phyloP scores from a whole-genome alignment of 2,797 vertebrate genomes.

The Tympanoctomys barrerae region DNA sequence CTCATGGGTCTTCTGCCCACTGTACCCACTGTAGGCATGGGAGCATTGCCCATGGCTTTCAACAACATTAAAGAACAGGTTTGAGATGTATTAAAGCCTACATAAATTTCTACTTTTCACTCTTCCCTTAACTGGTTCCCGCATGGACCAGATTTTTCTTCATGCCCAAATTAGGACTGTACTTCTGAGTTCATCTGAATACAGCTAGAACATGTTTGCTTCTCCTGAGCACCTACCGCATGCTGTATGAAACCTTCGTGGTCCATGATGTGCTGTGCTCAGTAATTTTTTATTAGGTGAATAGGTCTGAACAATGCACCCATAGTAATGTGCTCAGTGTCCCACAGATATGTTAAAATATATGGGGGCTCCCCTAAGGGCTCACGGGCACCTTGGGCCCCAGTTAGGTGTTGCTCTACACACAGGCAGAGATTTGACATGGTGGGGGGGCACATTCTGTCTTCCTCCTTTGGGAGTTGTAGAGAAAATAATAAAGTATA shows the following conservation, averaged over 20 bases:
- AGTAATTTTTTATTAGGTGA: neutral
- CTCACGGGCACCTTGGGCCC: neutral
- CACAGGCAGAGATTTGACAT: neutral
- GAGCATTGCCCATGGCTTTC: neutral
- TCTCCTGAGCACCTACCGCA: neutral
- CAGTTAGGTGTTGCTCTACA: neutral
- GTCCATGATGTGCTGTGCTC: neutral
- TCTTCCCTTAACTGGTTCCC: neutral
- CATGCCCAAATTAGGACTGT: neutral
- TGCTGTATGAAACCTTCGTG: neutral
- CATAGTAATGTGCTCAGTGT: neutral
- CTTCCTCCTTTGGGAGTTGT: neutral
- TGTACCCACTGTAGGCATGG: neutral
- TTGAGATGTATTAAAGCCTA: neutral
- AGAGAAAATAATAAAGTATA: neutral
- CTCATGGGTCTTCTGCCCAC: neutral
- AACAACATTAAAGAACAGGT: neutral
- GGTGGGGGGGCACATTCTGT: neutral
- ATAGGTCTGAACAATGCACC: neutral
- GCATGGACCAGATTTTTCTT: neutral
- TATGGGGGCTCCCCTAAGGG: neutral
- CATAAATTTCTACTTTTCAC: slow-evolving; percentile 2
- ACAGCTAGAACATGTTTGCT: neutral
- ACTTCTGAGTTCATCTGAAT: neutral
- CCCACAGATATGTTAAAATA: neutral